Percentiles rank a stretch among this genome's conserved stretches.
Evolutionary conservation across 1,140 invertebrate species (phyloP).

Genomic region (Zaprionus inermis): DNA sequence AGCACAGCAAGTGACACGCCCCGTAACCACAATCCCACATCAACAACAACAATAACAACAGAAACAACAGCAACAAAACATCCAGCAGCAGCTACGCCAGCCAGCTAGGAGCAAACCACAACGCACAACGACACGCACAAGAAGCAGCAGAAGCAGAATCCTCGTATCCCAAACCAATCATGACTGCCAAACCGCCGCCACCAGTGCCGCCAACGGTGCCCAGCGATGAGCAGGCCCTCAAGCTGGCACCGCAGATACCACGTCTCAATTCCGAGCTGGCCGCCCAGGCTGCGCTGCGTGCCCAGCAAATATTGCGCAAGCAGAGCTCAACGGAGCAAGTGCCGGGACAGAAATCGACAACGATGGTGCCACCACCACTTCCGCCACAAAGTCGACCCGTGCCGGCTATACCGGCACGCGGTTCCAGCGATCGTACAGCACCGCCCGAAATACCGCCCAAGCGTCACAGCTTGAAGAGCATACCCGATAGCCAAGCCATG

Average conservation of each 20-base stretch:
- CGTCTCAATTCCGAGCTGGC: conserved; percentile 78
- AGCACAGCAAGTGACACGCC: conserved; percentile 53
- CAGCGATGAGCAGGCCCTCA: conserved; percentile 56
- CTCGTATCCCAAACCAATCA: conserved; percentile 7
- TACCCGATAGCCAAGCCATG: conserved; percentile 68
- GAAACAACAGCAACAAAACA: conserved; percentile 5
- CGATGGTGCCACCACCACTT: conserved; percentile 62
- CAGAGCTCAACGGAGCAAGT: conserved; percentile 65
- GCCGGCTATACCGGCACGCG: conserved; percentile 81
- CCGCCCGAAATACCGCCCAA: conserved; percentile 83
- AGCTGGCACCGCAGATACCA: conserved; percentile 79
- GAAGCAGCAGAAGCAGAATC: conserved; percentile 16
- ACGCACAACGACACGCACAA: conserved; percentile 58
- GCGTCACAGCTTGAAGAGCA: conserved; percentile 77
- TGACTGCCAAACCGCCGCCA: conserved; percentile 73
- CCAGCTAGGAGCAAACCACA: neutral
- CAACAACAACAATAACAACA: conserved; percentile 4
- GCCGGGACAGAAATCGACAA: conserved; percentile 26
- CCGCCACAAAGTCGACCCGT: conserved; percentile 76
- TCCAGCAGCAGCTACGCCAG: conserved; percentile 6
- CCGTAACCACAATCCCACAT: conserved; percentile 15
- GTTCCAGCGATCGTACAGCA: conserved; percentile 65
- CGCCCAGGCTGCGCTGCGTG: conserved; percentile 78
- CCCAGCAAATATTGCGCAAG: conserved; percentile 74
- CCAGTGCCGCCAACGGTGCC: conserved; percentile 58